Conservation (phyloP, 2,797 vertebrate species). For the Lates japonicus region DNA sequence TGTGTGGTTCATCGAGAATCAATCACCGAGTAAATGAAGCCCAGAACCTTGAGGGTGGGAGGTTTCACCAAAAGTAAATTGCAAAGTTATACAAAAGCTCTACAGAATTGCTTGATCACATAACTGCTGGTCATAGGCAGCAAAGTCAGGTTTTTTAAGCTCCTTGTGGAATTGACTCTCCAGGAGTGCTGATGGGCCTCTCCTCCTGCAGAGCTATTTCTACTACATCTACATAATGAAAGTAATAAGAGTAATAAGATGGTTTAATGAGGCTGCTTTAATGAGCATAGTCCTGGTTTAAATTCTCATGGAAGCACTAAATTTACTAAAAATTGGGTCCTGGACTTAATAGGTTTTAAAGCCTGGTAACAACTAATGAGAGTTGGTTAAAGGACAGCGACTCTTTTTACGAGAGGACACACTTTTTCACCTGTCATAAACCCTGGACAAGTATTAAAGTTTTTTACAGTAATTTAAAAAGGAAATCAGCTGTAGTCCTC, state of each 20-base stretch:
- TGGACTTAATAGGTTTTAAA: constrained; percentile 35
- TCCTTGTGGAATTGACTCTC: background rate
- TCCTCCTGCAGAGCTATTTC: constrained; percentile 9
- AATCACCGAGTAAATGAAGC: background rate
- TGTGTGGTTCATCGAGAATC: background rate
- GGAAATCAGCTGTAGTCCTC: background rate
- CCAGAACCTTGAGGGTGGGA: no score
- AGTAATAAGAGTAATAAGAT: constrained; percentile 28
- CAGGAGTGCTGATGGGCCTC: background rate
- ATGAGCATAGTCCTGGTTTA: constrained; percentile 25
- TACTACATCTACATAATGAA: constrained; percentile 22
- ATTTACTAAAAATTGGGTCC: constrained; percentile 23
- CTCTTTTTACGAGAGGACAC: constrained; percentile 8
- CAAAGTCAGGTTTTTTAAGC: background rate
- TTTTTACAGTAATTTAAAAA: background rate
- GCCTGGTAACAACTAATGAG: constrained; percentile 26
- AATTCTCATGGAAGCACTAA: constrained; percentile 21
- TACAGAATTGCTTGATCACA: background rate
- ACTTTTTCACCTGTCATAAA: background rate
- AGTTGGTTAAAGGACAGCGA: constrained; percentile 17
- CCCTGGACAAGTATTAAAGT: background rate
- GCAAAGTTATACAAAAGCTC: no score
- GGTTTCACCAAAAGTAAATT: background rate
- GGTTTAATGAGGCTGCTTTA: constrained; percentile 47
- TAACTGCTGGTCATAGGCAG: background rate